Base-by-base conservation (phyloP, 2,113 vertebrate species). In the Phalacrocorax aristotelis region DNA sequence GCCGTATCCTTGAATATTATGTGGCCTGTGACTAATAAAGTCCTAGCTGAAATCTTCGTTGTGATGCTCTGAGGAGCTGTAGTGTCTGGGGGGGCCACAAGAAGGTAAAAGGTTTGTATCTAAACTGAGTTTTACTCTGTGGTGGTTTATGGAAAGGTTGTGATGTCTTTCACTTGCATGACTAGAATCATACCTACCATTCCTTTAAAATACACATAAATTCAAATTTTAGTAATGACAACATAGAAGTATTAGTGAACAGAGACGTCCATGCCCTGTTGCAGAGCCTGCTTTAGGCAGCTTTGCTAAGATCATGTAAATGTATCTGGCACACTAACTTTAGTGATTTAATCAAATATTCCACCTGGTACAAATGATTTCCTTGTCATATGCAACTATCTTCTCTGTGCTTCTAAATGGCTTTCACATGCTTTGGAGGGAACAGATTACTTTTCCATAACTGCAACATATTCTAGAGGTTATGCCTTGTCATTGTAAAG, bases 391-490 rank as follows among this genome's bases (percentile, higher is more conserved):
- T 34, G 38, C 30, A 95, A 9, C 51, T 55, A 10, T 61, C 26
- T 49, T 62, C 49, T 82, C 11, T 76, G 25, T 68, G 65, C 62
- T 91, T 77, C 88, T 57, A 87, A 83, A 77, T 74, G 70, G 19
- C 19, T 93, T 81, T 85, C 61, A 69, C 30, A 27, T 40, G 40
- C 61, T 91, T 92, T 83, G 29, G 18, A 78, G 46, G 61, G 79
- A 86, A 57, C 48, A 91, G 86, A 84, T 58, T 90, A 6, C 38
- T 92, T 97, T 96, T 92, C 71, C 49, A 7, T 58, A 91, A 48
- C 68, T 94, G 40, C 48, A 83, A 19, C 57, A 26, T 83, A 87
- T 79, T 76, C 66, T 92, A n/a, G 71, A 70, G 51, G 62, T 92
- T 83, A 58, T 81, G 66, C 40, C 54, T 78, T 88, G 57, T 64